These are phyloP conservation scores for Tragelaphus oryx DNA, from an alignment of 2,797 vertebrate genomes.

Conservation along the genomic window DNA sequence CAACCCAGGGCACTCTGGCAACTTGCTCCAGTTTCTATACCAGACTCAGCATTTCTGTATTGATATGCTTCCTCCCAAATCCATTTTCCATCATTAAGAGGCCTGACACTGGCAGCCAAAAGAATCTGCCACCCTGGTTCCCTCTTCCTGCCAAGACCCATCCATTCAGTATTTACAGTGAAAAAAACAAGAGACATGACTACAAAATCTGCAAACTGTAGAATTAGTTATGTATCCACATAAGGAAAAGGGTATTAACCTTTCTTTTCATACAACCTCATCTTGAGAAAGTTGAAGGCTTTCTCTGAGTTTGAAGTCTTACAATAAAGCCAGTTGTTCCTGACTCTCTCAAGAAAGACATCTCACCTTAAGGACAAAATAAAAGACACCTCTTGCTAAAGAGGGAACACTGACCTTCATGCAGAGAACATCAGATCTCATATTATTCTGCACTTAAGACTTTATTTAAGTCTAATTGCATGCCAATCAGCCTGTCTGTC, in stretches of 20 bases:
- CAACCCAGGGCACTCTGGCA: conserved; percentile 44
- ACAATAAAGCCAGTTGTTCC: neutral
- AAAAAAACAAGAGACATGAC: neutral
- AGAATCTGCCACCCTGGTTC: neutral
- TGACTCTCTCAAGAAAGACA: neutral
- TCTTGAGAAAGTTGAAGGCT: neutral
- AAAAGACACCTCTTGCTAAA: neutral
- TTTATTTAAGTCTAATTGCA: conserved; percentile 10
- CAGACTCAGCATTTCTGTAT: conserved; percentile 56
- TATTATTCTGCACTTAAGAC: neutral
- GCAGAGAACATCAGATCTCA: neutral
- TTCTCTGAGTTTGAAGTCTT: neutral
- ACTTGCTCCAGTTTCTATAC: conserved; percentile 60
- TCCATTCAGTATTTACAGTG: neutral
- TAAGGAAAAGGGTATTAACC: neutral
- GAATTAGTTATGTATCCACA: neutral
- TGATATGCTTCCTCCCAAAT: conserved; percentile 40
- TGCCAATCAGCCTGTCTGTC: neutral
- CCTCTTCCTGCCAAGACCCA: neutral
- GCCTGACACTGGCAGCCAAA: conserved; percentile 17
- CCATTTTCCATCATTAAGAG: conserved; percentile 49
- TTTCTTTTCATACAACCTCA: neutral
- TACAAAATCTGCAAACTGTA: conserved; percentile 19
- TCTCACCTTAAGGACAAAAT: neutral
- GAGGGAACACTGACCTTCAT: neutral